Evolutionary conservation across 2,888 invertebrate species (phyloP), one percentile per base, ranked within the genome.

Genomic region (Hyposoter dolosus): DNA sequence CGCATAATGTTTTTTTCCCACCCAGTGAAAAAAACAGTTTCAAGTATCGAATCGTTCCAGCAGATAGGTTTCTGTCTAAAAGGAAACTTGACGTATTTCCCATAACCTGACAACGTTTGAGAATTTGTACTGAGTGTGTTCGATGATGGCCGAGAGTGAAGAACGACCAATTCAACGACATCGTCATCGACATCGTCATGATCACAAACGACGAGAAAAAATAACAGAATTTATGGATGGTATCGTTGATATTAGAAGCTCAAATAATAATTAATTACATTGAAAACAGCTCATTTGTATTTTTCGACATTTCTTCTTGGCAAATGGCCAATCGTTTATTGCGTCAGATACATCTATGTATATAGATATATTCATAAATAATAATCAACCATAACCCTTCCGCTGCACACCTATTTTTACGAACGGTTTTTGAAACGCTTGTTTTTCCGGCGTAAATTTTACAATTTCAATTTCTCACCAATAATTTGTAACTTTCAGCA

Each of bases 111-210:
- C 12, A 12, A 50, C 35, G 17, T 60, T 82, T 40, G 10, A 23
- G 0, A 1, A 53, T 2, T 19, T 28, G 65, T 53, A 53, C 15
- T n/a, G 12, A 28, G 43, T 47, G 10, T 15, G 32, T 19, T 47
- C 50, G 19, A 28, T n/a, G 0, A 86, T 86, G 86, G 68, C 81
- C 35, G 83, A 68, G 17, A 78, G 45, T 7, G 77, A 63, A 63
- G 53, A 17, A 53, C 66, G 23, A 43, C 7, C 35, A 7, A 65
- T 28, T 47, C 83, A 75, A 43, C 65, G 78, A 10, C 77, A 85
- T 50, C 68, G 66, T 63, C 82, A 78, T 66, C 84, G 19, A 19
- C 83, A 68, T 66, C 80, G 66, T 63, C 69, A 68, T 43, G 72
- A 72, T 68, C 72, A 35, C 19, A 78, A 79, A 77, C 43, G 47